Evolutionary conservation across 2,113 vertebrate genomes (phyloP).

Genomic region (Engystomops pustulosus): DNA sequence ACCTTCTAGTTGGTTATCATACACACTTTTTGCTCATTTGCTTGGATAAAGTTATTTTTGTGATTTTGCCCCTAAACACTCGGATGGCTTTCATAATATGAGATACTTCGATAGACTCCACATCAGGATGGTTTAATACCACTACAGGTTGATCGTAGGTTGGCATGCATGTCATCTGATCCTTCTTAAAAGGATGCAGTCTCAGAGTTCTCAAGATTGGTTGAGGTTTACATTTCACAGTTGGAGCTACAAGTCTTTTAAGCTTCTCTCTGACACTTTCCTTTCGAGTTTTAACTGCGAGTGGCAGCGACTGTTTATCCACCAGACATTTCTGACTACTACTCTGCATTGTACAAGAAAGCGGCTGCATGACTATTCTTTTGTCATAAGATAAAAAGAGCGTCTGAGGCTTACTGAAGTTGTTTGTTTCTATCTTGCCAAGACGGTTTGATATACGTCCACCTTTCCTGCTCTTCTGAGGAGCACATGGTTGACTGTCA

Average conservation of each 20-base stretch:
- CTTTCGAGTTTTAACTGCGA: not conserved
- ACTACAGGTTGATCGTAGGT: slow-evolving; percentile 92
- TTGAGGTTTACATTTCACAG: slow-evolving; percentile 53
- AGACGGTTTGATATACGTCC: not conserved
- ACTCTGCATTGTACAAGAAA: slow-evolving; percentile 39
- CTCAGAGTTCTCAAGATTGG: slow-evolving; percentile 73
- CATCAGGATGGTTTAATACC: slow-evolving; percentile 90
- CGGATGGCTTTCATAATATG: slow-evolving; percentile 80
- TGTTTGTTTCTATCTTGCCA: slow-evolving; percentile 14
- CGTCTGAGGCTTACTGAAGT: slow-evolving; percentile 20
- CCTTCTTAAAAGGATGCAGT: slow-evolving; percentile 78
- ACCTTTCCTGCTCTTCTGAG: not conserved
- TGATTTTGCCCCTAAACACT: slow-evolving; percentile 76
- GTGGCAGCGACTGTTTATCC: not conserved
- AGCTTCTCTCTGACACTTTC: slow-evolving; percentile 68
- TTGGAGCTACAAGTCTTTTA: slow-evolving; percentile 12
- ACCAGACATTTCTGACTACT: not conserved
- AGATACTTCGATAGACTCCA: slow-evolving; percentile 76
- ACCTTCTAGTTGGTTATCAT: not conserved
- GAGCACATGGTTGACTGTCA: not conserved
- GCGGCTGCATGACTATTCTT: slow-evolving; percentile 47
- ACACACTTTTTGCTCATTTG: slow-evolving; percentile 60
- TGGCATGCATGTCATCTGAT: slow-evolving; percentile 86
- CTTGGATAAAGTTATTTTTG: slow-evolving; percentile 77
- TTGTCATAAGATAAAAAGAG: slow-evolving; percentile 50